Conservation (phyloP, 2,888 invertebrate species). For the Linnaemya tessellans region DNA sequence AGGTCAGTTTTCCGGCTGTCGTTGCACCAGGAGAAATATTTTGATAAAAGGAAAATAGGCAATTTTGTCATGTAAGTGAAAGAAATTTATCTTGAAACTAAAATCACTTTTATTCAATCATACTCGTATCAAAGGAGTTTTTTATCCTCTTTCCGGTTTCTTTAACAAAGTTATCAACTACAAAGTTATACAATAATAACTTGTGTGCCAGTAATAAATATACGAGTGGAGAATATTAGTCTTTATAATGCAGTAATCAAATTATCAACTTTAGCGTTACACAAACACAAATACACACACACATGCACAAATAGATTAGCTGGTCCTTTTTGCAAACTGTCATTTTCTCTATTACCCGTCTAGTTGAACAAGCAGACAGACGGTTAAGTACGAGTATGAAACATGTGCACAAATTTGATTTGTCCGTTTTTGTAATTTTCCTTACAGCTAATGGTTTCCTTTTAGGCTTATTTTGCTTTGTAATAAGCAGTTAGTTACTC, state of each 20-base stretch:
- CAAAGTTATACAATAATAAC: conserved; percentile 45
- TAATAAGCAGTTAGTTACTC: conserved; percentile 66
- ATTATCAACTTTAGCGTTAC: conserved; percentile 47
- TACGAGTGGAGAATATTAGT: not conserved
- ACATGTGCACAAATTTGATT: conserved; percentile 13
- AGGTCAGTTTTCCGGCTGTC: conserved; percentile 61
- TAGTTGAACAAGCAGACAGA: conserved; percentile 8
- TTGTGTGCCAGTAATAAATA: conserved; percentile 18
- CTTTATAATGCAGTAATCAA: conserved; percentile 44
- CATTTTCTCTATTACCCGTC: conserved; percentile 56
- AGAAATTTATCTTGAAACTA: not conserved
- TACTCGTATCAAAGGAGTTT: conserved; percentile 38
- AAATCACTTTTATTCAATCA: not conserved
- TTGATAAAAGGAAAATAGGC: not conserved
- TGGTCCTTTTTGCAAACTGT: conserved; percentile 14
- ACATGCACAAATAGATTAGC: not conserved
- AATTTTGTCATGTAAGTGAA: not conserved
- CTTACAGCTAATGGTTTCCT: conserved; percentile 56
- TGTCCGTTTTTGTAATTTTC: conserved; percentile 24
- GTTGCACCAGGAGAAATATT: conserved; percentile 10
- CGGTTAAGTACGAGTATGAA: not conserved
- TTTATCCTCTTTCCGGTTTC: conserved; percentile 11
- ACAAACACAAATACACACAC: not conserved
- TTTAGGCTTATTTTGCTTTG: conserved; percentile 62
- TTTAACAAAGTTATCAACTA: not conserved